Evolutionary conservation across 2,797 vertebrate genomes (phyloP), one percentile per base, ranked within the genome.

Genomic region (Aldrovandia affinis): DNA sequence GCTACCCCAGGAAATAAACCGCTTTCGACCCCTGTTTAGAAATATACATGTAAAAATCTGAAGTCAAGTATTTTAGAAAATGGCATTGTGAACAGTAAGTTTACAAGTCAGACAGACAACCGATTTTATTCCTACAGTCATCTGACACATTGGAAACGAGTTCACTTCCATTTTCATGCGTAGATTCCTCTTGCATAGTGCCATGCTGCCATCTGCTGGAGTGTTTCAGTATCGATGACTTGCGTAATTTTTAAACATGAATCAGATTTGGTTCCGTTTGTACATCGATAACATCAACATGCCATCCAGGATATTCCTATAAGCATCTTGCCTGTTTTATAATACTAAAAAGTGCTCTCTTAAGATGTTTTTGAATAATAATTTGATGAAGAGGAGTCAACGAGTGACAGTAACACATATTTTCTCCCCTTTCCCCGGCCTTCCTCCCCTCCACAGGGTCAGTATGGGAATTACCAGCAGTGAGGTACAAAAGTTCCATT

Each of bases 381-480:
- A 59, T 50, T 42, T 7, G 33, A 30, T 33, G 30, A 15, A 57
- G 61, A 1, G 33, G 7, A 30, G 39, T 0, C 28, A 44, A 2
- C 39, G 1, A 39, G 50, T 59, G 18, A 50, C 39, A 36, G 59
- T 57, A 33, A 80, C 30, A 4, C 5, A 20, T 77, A 33, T 25
- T 30, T 59, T 44, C 6, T 30, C 47, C n/a, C 55, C 42, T 36
- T 25, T n/a, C 10, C 28, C 0, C 28, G 87, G 0, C 36, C 7
- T 86, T 83, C 94, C 95, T 0, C 61, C 90, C 89, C 86, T 92
- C 84, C 85, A 88, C 94, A 99, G 98, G 97, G 95, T 94, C 98
- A 99, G 86, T 99, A 99, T 93, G 97, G 97, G 95, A 99, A 98
- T 94, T 99, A 99, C 90, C 98, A 99, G 93, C 83, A 81, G 83